A percentile compares a stretch with the other conserved stretches of the same genome.
Conservation (phyloP, 1,140 invertebrate genomes). For the Aphaenogaster rudis region DNA sequence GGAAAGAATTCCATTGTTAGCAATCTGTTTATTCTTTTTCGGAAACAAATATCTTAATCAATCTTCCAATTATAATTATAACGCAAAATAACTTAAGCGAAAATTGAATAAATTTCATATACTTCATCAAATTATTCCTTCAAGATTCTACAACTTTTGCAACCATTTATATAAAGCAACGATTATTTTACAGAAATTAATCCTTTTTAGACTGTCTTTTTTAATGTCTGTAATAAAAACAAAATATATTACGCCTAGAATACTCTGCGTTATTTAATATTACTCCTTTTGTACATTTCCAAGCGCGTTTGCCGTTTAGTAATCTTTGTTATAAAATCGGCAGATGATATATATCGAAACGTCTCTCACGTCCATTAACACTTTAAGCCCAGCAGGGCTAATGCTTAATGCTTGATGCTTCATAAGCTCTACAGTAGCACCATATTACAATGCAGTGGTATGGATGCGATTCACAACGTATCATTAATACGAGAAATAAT, state of each 20-base stretch:
- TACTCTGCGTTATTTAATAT: background rate
- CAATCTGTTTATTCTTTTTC: background rate
- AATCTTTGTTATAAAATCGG: conserved; percentile 29
- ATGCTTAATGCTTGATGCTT: conserved; percentile 21
- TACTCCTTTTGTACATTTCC: background rate
- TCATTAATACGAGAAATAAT: conserved; percentile 24
- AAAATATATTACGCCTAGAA: background rate
- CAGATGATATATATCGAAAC: background rate
- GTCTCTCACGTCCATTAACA: conserved; percentile 27
- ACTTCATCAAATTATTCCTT: background rate
- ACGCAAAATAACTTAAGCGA: background rate
- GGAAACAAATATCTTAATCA: background rate
- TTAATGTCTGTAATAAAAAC: background rate
- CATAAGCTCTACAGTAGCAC: conserved; percentile 16
- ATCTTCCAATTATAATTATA: conserved; percentile 7
- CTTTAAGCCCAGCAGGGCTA: conserved; percentile 39
- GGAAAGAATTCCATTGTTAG: background rate
- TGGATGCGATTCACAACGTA: background rate
- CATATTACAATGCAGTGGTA: background rate
- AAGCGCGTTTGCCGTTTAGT: background rate
- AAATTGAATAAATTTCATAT: background rate
- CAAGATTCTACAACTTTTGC: background rate
- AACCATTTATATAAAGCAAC: background rate
- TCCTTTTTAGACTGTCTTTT: background rate
- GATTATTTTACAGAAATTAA: conserved; percentile 3